Percentiles rank a stretch among this genome's conserved stretches.
These are phyloP conservation scores for Lanius ludovicianus DNA, from an alignment of 2,113 vertebrate genomes.

Conservation along the genomic window DNA sequence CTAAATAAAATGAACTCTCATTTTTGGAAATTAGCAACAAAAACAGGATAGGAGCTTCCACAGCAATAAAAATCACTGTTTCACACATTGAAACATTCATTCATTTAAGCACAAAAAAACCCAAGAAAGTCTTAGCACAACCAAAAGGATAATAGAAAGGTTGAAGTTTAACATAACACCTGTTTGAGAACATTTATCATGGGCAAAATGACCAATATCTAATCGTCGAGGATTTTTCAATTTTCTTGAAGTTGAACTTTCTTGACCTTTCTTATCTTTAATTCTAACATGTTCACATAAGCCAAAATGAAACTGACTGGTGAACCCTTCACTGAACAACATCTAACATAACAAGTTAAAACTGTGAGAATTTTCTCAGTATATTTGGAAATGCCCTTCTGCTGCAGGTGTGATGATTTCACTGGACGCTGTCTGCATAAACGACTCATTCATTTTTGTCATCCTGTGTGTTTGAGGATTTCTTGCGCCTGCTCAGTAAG, in stretches of 20 bases:
- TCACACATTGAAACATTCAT: neutral
- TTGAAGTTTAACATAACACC: neutral
- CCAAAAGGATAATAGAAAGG: neutral
- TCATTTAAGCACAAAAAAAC: neutral
- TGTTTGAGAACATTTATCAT: neutral
- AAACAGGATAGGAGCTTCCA: neutral
- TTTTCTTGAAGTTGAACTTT: too few species aligned
- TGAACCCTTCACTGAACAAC: neutral
- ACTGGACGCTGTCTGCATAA: neutral
- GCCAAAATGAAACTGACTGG: neutral
- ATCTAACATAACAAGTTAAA: neutral
- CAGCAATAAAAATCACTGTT: neutral
- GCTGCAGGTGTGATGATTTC: neutral
- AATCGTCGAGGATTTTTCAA: neutral
- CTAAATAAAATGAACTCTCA: neutral
- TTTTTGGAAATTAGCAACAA: neutral
- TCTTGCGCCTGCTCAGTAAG: neutral
- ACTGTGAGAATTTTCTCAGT: neutral
- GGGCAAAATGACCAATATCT: neutral
- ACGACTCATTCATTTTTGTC: fast-evolving
- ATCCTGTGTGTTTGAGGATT: neutral
- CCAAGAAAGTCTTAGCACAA: neutral
- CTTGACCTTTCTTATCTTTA: neutral
- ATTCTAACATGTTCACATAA: neutral
- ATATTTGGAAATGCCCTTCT: neutral